Conservation (phyloP, 2,797 vertebrate species). For the Galago senegalensis region DNA sequence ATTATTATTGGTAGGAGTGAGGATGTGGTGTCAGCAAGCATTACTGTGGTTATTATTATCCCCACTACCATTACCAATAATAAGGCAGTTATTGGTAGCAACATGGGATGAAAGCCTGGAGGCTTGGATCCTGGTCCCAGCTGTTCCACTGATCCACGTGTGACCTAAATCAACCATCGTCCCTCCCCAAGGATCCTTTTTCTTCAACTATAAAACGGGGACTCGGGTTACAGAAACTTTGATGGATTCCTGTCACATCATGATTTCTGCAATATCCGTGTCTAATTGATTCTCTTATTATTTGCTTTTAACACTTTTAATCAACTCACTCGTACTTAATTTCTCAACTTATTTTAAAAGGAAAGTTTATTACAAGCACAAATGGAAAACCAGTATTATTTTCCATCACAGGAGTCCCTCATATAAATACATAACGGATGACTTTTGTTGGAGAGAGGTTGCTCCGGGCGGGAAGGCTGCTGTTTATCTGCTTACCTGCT, state of each 20-base stretch:
- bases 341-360: not conserved
- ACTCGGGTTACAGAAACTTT: not conserved
- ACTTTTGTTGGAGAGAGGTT: not conserved
- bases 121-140: not conserved
- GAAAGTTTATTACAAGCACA: not conserved
- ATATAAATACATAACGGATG: accelerated
- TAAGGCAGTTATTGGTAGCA: not conserved
- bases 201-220: not conserved
- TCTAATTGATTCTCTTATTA: not conserved
- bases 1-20: accelerated
- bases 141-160: accelerated
- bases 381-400: not conserved
- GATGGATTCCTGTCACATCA: not conserved
- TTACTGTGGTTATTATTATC: accelerated
- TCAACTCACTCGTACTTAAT: not conserved
- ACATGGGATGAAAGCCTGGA: accelerated
- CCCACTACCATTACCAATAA: not conserved
- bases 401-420: not conserved
- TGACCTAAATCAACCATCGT: not conserved
- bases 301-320: not conserved
- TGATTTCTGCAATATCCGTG: not conserved
- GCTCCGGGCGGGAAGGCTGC: not conserved
- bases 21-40: not conserved
- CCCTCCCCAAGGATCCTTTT: not conserved
- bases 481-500: no score